Evolutionary conservation across 2,888 invertebrate species (phyloP).

Genomic region (Ochropacha duplaris): DNA sequence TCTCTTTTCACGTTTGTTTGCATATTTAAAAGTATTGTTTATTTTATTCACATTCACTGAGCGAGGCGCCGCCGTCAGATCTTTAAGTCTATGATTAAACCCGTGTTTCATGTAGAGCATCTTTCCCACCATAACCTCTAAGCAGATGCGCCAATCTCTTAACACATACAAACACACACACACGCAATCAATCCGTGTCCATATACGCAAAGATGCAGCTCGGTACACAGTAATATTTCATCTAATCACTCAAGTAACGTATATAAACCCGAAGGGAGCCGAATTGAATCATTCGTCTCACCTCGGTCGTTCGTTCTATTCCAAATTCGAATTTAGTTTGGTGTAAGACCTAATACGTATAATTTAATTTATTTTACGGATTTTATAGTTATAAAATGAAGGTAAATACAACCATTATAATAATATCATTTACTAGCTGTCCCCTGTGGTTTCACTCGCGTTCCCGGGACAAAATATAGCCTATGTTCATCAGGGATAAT

Average conservation of each 20-base stretch:
- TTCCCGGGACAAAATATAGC: no score
- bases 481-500: no score
- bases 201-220: neutral
- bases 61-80: no score
- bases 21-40: no score
- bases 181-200: neutral
- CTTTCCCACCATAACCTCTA: conserved; percentile 18
- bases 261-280: conserved; percentile 29
- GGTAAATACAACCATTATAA: conserved; percentile 13
- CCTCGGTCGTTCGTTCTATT: conserved; percentile 24
- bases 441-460: no score
- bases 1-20: no score
- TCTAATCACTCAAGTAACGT: conserved; percentile 29
- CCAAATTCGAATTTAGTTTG: conserved; percentile 10
- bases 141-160: conserved; percentile 36
- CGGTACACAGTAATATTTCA: neutral
- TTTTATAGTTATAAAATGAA: conserved; percentile 19
- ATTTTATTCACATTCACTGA: no score
- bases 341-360: neutral
- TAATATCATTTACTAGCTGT: no score
- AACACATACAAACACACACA: conserved; percentile 16
- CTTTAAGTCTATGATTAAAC: no score
- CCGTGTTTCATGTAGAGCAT: conserved; percentile 28
- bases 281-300: conserved; percentile 30
- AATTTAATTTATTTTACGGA: neutral